Conservation (phyloP, 2,797 vertebrate genomes). For the Sylvilagus floridanus region DNA sequence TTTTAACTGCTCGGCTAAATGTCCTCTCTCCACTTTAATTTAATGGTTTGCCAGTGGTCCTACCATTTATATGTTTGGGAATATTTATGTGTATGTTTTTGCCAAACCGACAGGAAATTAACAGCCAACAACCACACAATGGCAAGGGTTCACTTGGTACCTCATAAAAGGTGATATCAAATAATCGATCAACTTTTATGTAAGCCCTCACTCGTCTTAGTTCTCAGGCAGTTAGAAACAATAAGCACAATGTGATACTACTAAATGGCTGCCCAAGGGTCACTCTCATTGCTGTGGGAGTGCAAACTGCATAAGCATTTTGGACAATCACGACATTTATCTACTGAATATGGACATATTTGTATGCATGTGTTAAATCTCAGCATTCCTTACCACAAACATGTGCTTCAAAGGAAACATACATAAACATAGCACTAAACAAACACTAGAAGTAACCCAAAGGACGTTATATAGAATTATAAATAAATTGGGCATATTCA, state of each 20-base stretch:
- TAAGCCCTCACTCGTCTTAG: background rate
- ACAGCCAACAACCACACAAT: background rate
- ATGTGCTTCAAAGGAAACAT: background rate
- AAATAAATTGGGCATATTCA: background rate
- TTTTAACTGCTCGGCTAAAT: too few relatives aligned
- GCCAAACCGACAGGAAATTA: background rate
- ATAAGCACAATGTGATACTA: background rate
- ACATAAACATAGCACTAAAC: background rate
- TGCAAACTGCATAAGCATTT: background rate
- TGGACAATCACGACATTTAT: background rate
- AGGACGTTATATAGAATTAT: background rate
- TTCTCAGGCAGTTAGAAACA: background rate
- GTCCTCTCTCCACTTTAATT: background rate
- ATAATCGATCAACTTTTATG: background rate
- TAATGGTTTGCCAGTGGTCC: background rate
- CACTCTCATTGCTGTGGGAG: too few relatives aligned
- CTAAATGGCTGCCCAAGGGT: background rate
- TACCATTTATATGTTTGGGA: background rate
- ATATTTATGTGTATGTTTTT: background rate
- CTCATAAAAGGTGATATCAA: conserved; percentile 7
- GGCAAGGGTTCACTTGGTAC: background rate
- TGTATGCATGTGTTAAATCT: background rate
- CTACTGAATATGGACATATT: background rate
- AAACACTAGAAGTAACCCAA: background rate
- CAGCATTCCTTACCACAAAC: background rate